Conservation (phyloP, 2,113 vertebrate species). For the Phylloscopus whistleri region DNA sequence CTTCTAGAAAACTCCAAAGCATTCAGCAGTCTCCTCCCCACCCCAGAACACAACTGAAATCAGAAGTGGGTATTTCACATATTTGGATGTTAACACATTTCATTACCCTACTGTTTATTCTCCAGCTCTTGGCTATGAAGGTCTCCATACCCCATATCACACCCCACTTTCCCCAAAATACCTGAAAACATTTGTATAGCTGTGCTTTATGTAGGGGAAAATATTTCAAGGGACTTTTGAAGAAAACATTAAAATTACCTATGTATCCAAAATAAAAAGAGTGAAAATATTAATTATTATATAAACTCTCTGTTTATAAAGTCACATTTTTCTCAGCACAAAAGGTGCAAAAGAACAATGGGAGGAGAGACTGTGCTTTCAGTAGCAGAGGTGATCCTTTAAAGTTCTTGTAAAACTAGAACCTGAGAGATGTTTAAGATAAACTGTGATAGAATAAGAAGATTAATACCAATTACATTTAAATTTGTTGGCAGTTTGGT, state of each 20-base stretch:
- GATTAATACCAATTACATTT: not conserved
- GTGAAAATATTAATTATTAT: not conserved
- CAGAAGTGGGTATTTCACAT: not conserved
- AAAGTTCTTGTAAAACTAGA: conserved; percentile 2
- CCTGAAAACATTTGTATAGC: not conserved
- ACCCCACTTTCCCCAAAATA: not conserved
- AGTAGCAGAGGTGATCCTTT: not conserved
- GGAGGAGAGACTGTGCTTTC: not conserved
- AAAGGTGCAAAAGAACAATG: not conserved
- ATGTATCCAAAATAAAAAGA: not conserved
- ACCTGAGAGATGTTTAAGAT: not conserved
- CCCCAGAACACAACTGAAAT: not conserved
- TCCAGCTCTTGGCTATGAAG: not conserved
- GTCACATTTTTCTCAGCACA: not conserved
- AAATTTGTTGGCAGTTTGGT: not conserved
- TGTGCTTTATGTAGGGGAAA: not conserved
- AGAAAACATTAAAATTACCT: not conserved
- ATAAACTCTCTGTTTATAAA: not conserved
- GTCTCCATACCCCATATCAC: not conserved
- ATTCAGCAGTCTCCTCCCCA: not conserved
- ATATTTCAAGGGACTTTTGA: not conserved
- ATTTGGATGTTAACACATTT: not conserved
- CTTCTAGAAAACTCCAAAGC: not conserved
- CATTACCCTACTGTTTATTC: not conserved
- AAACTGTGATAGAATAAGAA: not conserved